Percentiles rank a stretch among this genome's conserved stretches.
These are phyloP conservation scores for Centrocercus urophasianus DNA, from an alignment of 2,113 vertebrate species.

Conservation along the genomic window DNA sequence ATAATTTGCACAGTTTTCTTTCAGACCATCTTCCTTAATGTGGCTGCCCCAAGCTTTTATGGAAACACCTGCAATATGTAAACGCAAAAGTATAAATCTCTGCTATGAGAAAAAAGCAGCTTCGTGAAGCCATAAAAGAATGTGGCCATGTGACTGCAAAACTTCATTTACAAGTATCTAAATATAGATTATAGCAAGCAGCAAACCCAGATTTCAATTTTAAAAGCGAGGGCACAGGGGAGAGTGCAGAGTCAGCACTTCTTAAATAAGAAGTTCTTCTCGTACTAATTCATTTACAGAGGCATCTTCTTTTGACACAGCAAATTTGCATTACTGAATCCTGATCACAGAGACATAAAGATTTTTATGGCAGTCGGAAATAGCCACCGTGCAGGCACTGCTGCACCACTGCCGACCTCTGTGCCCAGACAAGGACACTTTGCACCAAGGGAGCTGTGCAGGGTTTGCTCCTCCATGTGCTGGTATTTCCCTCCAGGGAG, in stretches of 20 bases:
- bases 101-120: background rate
- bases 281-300: conserved; percentile 69
- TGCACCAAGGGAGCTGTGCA: background rate
- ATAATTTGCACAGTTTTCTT: conserved; percentile 81
- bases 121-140: background rate
- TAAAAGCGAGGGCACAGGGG: conserved; percentile 62
- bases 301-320: conserved; percentile 68
- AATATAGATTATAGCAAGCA: conserved; percentile 70
- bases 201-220: conserved; percentile 62
- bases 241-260: conserved; percentile 68
- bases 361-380: conserved; percentile 60
- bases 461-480: background rate
- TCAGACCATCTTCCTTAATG: conserved; percentile 78
- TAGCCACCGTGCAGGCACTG: conserved; percentile 27
- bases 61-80: conserved; percentile 79
- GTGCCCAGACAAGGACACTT: conserved; percentile 45
- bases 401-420: conserved; percentile 45
- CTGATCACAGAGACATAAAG: conserved; percentile 61
- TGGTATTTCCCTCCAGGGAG: background rate
- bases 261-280: conserved; percentile 69
- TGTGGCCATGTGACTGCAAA: conserved; percentile 19
- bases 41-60: conserved; percentile 80
- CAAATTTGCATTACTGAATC: conserved; percentile 59
- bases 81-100: conserved; percentile 19
- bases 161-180: conserved; percentile 60